These are phyloP conservation scores for Choreutis nemorana DNA, from an alignment of 2,888 invertebrate species.

Conservation along the genomic window DNA sequence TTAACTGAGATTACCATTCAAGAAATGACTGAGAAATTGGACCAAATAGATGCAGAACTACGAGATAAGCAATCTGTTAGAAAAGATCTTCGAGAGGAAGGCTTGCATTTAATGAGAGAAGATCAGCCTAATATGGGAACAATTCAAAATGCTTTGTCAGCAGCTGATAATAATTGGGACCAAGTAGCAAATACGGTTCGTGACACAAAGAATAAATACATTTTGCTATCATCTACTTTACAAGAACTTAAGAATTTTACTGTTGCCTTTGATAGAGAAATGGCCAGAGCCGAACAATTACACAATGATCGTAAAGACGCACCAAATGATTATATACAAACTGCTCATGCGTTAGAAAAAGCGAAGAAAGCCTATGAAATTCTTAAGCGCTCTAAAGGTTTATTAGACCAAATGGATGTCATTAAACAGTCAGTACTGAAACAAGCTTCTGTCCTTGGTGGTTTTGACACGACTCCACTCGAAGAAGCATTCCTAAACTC, in stretches of 20 bases:
- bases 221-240: conserved; percentile 75
- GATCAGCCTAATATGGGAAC: conserved; percentile 81
- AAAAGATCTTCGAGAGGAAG: conserved; percentile 80
- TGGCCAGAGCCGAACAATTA: conserved; percentile 73
- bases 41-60: conserved; percentile 62
- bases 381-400: conserved; percentile 76
- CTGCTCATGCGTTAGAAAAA: conserved; percentile 75
- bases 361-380: conserved; percentile 79
- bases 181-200: conserved; percentile 77
- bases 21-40: conserved; percentile 56
- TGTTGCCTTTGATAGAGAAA: conserved; percentile 73
- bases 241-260: conserved; percentile 79
- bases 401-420: conserved; percentile 79
- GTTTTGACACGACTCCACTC: conserved; percentile 68
- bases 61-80: conserved; percentile 70
- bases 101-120: conserved; percentile 80
- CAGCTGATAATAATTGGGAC: conserved; percentile 84
- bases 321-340: conserved; percentile 77
- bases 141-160: conserved; percentile 80
- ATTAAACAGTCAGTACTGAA: conserved; percentile 76
- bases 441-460: conserved; percentile 73
- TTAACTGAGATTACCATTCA: conserved; percentile 54
- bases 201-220: conserved; percentile 78
- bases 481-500: conserved; percentile 69
- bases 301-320: conserved; percentile 70